Base-by-base conservation (phyloP, 2,113 vertebrate species). In the Chinchilla lanigera region DNA sequence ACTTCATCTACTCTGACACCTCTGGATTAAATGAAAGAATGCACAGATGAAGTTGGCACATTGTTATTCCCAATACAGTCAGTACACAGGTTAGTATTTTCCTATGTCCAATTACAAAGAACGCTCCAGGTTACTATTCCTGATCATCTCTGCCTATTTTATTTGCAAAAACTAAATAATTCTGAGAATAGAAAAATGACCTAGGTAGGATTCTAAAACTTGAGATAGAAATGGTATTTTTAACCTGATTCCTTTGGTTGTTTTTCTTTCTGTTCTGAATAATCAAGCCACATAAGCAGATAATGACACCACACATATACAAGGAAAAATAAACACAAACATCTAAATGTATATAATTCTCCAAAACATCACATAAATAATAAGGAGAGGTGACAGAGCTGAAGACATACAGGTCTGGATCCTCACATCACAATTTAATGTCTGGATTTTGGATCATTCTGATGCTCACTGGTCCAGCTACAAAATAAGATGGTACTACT, bases 241-340 rank as follows among this genome's bases (percentile, higher is more conserved):
- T 80, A 95, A 93, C 44, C 81, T 28, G 28, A 63, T 61, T 94
- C 81, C 47, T 94, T 84, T 75, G 61, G 26, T 47, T 95, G 26
- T 67, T 81, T 69, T 89, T 80, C 60, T 67, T 86, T 86, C 73
- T 81, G 63, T 85, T 71, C 22, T 50, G 33, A 93, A 90, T 86
- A 85, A 90, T 65, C 33, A 93, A 63, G 26, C 30, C 44, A 95
- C 30, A 38, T 50, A 94, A 61, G 20, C 50, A 89, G 38, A 94
- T 17, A 87, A 60, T 13, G 58, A 81, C 35, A 28, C 26, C 67
- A 94, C 1, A 26, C 13, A 19, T 17, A 33, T 5, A 19, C 14
- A 20, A 50, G 28, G 67, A 77, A 83, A 86, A 89, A 83, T 20
- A 19, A 93, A 71, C 60, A 67, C 0, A 54, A 50, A 44, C 65